Evolutionary conservation across 1,140 invertebrate genomes (phyloP).

Genomic region (Drosophila melanogaster): Release_6_plus_ISO1_MT NT_037436.4:13167501-13168000

Average conservation of each 20-base stretch:
- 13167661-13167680: not conserved
- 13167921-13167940: conserved; percentile 3
- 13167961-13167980: conserved; percentile 41
- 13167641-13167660: not conserved
- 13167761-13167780: too few relatives aligned
- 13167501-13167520: conserved; percentile 22
- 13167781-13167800: not conserved
- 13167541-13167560: conserved; percentile 20
- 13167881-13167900: conserved; percentile 25
- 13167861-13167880: conserved; percentile 38
- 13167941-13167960: conserved; percentile 26
- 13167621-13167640: not conserved
- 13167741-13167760: too few relatives aligned
- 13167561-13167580: conserved; percentile 38
- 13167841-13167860: conserved; percentile 52
- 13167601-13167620: conserved; percentile 21
- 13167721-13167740: too few relatives aligned
- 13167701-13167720: too few relatives aligned
- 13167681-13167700: not conserved
- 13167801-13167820: conserved; percentile 40
- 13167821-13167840: conserved; percentile 68
- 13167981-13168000: conserved; percentile 76
- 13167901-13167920: conserved; percentile 27
- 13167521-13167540: conserved; percentile 11
- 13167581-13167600: conserved; percentile 34